Base-by-base conservation (phyloP, 2,113 vertebrate genomes). In the Seriola rivoliana region DNA sequence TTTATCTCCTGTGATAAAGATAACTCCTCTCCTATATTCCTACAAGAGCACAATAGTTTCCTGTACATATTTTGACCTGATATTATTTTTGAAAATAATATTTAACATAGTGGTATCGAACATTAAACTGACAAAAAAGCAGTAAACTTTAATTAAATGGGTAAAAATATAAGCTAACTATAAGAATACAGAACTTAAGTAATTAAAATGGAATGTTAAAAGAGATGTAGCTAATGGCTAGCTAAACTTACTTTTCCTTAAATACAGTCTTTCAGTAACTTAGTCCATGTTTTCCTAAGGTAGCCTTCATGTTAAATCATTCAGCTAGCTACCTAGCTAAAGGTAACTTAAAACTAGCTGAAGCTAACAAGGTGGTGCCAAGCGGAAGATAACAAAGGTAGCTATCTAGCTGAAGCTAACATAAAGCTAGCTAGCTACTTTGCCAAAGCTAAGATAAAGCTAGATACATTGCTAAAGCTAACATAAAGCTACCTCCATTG, bases 1-100 rank as follows among this genome's bases (percentile, higher is more conserved):
- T 44, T 64, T 44, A 71, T 23, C 1, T 71, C 36, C 48, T 6
- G 40, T 66, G 6, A n/a, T 73, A 59, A 72, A 71, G 59, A 65
- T 66, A 65, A 42, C 5, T 9, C 7, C 2, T 17, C 50, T 25
- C 25, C 4, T 1, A 16, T 34, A 44, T 16, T 14, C n/a, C 16
- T 4, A n/a, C 19, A 13, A n/a, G 29, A 29, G 29, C 29, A 29
- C 29, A 29, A 29, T 2, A n/a, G 29, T 21, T 44, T 62, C 19
- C 36, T 17, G 3, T 8, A 6, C 38, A 42, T 8, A 38, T 63
- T 21, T n/a, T 40, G 6, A 58, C 25, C n/a, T 55, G 21, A 52
- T 52, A 3, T 54, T n/a, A 54, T 4, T n/a, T 10, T 4, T n/a
- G 16, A 23, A 19, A 50, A 50, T 50, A 8, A 17, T 19, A 19